Evolutionary conservation across 1,140 invertebrate genomes (phyloP), one percentile per base, ranked within the genome.

Genomic region (Saxidomus purpurata): DNA sequence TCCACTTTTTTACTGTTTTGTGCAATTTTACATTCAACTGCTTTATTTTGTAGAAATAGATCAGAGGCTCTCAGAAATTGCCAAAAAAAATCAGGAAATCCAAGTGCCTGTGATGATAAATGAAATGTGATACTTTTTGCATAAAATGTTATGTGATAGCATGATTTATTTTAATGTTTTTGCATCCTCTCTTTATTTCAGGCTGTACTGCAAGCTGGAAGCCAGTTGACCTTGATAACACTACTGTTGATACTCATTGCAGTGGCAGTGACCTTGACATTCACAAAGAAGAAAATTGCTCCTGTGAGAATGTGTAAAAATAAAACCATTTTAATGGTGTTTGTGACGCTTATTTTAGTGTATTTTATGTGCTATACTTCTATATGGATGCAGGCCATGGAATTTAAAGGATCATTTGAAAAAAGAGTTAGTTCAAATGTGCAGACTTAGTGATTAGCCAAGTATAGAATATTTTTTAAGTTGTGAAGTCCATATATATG

Each of bases 321-420:
- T 63, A 93, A 93, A 82, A 93, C 90, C 28, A 94, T 95, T 43
- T 84, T 95, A 6, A 25, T 95, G n/a, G 89, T 93, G 36, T 95
- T 95, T 87, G 38, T 94, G 0, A 89, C 86, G 1, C 76, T 94
- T 6, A 87, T 95, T 15, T 31, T 94, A 19, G 89, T 95, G 17
- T 95, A 95, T 83, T 92, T 95, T 83, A 93, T 94, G 91, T 95
- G 93, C 87, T 77, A 59, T 76, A 94, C 94, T 25, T 93, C 94
- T 25, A 93, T 94, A 38, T 94, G 94, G 93, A 93, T 95, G 92
- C 92, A 93, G 40, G 92, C 92, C 1, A 92, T 93, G 86, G 94
- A 94, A 49, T 92, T 94, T 59, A 93, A 93, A 80, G 92, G 94
- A 13, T 93, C 93, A n/a, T 90, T 94, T 86, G 93, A 93, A 77